phyloP scores from a whole-genome alignment of 37 sponge, comb jelly and placozoan species.

The Aphrocallistes beatrix region DNA sequence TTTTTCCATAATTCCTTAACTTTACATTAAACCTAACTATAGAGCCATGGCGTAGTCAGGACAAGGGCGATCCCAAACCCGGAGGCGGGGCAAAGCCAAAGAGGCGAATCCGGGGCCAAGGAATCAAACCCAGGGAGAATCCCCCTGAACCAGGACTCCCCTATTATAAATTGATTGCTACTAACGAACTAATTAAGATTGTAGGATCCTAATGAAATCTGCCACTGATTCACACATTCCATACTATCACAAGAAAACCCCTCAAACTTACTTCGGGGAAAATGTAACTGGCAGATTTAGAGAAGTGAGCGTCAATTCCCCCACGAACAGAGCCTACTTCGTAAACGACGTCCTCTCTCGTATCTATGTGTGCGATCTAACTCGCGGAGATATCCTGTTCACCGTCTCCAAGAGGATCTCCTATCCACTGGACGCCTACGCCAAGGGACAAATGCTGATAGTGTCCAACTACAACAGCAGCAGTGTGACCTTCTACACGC shows the following conservation, averaged over 20 bases:
- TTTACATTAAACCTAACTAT: no score
- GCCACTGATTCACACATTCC: no score
- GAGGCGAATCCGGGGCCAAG: no score
- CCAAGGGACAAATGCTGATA: background rate
- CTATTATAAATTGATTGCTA: no score
- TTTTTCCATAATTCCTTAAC: no score
- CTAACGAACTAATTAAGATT: no score
- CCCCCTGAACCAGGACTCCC: no score
- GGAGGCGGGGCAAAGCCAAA: no score
- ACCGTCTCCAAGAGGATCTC: background rate
- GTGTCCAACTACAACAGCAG: background rate
- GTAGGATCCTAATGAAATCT: no score
- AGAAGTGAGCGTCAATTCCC: background rate
- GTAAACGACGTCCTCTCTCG: background rate
- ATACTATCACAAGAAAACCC: background rate
- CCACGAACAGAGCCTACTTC: background rate
- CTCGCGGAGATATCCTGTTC: background rate
- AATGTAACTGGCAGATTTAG: background rate
- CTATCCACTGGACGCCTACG: background rate
- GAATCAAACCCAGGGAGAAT: no score
- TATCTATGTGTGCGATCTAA: background rate
- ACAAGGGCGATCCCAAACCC: no score
- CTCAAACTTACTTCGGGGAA: background rate
- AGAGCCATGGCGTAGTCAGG: no score
- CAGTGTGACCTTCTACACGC: background rate